Base-by-base conservation (phyloP, 2,797 vertebrate species). In the Sebastes diploproa region DNA sequence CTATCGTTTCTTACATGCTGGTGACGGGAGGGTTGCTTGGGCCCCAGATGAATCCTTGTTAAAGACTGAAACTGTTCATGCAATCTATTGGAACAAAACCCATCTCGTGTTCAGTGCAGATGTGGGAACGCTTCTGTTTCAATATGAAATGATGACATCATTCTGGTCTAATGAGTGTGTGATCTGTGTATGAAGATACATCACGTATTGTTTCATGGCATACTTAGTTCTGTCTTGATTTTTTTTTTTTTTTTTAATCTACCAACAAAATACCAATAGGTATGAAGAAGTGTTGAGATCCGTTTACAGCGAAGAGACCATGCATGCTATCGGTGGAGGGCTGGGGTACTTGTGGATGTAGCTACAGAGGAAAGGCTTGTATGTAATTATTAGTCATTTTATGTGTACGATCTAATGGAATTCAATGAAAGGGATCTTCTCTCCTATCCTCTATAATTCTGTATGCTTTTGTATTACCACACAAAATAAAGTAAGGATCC, bases 401-500 rank as follows among this genome's bases (percentile, higher is more conserved):
- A 91, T 95, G 95, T 97, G 96, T 96, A 94, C 93, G 90, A 95
- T 96, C 94, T 96, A 93, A 95, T 96, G 92, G 95, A 96, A 96
- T 89, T 92, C 78, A 92, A 92, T 96, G 96, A 97, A 97, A 97
- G 95, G 95, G 95, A 96, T 96, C 93, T 94, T 94, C 93, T 97
- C 94, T 96, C 94, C 96, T 98, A 95, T 97, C 96, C 95, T 96
- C 95, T 97, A 89, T 91, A 90, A 91, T 92, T 95, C 86, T 94
- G 93, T 95, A 94, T 98, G 96, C 96, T 98, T 98, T 99, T 98
- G 84, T 93, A 94, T 92, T 98, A 97, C 96, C 95, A 95, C 97
- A 96, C 95, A 96, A 98, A 95, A 94, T 98, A 98, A 99, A 98
- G 95, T 96, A 97, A 96, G 96, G 93, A 98, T 97, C 96, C 96